These are phyloP conservation scores for Microplitis demolitor DNA, from an alignment of 1,140 invertebrate species.

Conservation along the genomic window DNA sequence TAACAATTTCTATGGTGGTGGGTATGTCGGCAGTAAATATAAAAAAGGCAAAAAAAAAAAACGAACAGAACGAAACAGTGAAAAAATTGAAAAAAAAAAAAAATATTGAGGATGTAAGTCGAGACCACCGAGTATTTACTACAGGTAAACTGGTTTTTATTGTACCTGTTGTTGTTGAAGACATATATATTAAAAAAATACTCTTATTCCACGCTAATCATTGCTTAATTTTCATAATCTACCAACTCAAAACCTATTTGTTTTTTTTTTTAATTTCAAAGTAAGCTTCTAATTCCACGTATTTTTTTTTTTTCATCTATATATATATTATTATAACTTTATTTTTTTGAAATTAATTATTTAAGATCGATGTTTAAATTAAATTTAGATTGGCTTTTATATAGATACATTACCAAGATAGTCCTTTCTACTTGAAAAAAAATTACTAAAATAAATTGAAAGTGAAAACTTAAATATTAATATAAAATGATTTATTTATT, in stretches of 20 bases:
- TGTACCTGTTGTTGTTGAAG: slow-evolving; percentile 60
- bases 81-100: slow-evolving; percentile 27
- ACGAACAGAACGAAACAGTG: neutral
- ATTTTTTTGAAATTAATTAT: neutral
- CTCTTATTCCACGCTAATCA: slow-evolving; percentile 57
- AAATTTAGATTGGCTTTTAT: too few species aligned
- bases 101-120: slow-evolving; percentile 37
- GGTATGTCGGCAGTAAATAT: neutral
- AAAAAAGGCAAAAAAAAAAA: neutral
- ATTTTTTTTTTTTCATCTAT: too few species aligned
- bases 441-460: too few species aligned
- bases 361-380: too few species aligned
- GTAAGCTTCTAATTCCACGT: neutral
- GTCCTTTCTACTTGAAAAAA: too few species aligned
- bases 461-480: too few species aligned
- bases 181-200: slow-evolving; percentile 53
- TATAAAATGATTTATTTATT: too few species aligned
- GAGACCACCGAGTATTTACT: slow-evolving; percentile 49
- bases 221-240: neutral
- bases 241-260: neutral
- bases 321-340: neutral
- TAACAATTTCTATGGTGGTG: too few species aligned
- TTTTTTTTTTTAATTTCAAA: neutral
- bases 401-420: too few species aligned
- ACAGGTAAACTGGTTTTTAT: slow-evolving; percentile 56